A percentile compares a stretch with the other conserved stretches of the same genome.
Conservation (phyloP, 2,888 invertebrate species). For the Sminthurinus aureus region DNA sequence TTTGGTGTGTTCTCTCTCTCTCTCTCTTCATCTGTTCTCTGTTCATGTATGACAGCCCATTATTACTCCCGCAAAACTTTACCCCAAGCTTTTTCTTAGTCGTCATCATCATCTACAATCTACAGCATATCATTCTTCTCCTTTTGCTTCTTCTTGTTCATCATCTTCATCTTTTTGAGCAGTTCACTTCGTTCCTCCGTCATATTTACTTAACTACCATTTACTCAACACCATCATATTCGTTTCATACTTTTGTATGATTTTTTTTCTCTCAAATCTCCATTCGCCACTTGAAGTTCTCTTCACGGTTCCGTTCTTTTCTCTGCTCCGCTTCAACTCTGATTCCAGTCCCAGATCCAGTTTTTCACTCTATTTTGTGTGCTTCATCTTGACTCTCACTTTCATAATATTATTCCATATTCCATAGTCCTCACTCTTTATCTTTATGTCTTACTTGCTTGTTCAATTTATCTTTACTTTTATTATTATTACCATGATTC, state of each 20-base stretch:
- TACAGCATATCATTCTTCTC: neutral
- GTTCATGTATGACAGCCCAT: constrained; percentile 39
- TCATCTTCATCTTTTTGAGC: neutral
- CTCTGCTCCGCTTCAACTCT: neutral
- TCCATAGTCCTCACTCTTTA: too few species aligned
- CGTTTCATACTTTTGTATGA: constrained; percentile 5
- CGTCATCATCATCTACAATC: too few species aligned
- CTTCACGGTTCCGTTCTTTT: neutral
- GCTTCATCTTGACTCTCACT: neutral
- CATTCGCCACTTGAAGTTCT: neutral
- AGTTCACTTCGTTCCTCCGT: neutral
- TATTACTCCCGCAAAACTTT: constrained; percentile 29
- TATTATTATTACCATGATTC: neutral
- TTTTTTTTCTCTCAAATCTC: constrained; percentile 21
- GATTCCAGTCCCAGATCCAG: too few species aligned
- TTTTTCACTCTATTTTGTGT: too few species aligned
- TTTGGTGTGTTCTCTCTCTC: neutral
- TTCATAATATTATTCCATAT: too few species aligned
- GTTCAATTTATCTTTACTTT: too few species aligned
- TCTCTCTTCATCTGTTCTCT: constrained; percentile 5
- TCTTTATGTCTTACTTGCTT: too few species aligned
- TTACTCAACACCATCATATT: constrained; percentile 18
- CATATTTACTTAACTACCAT: constrained; percentile 28
- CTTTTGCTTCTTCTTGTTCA: neutral
- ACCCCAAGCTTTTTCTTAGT: neutral